These are phyloP conservation scores for Centrocercus urophasianus DNA, from an alignment of 2,113 vertebrate species.

Conservation along the genomic window DNA sequence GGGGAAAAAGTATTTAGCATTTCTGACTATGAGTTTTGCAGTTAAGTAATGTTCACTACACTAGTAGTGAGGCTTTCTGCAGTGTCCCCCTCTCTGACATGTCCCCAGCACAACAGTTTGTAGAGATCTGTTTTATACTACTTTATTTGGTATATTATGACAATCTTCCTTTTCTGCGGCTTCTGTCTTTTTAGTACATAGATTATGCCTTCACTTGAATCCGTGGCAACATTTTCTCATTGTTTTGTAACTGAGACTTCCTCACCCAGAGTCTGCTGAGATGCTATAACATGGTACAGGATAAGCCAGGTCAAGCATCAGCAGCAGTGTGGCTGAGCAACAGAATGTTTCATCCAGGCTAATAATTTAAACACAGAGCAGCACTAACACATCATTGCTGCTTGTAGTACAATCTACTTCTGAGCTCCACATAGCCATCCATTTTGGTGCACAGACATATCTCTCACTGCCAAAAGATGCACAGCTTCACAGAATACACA, in stretches of 20 bases:
- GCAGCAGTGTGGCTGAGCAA: neutral
- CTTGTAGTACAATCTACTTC: fast-evolving
- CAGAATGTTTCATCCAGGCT: fast-evolving
- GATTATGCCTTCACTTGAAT: neutral
- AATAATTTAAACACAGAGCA: neutral
- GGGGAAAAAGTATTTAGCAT: neutral
- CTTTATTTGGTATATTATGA: neutral
- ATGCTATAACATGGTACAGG: neutral
- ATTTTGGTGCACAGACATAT: fast-evolving
- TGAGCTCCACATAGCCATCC: fast-evolving
- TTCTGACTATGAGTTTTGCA: neutral
- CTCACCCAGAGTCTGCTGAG: neutral
- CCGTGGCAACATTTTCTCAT: neutral
- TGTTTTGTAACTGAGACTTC: neutral
- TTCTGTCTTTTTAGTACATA: neutral
- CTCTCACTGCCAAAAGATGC: neutral
- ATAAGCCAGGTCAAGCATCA: neutral
- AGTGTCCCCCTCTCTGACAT: neutral
- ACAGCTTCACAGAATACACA: neutral
- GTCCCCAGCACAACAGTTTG: neutral
- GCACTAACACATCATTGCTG: fast-evolving
- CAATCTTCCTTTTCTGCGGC: neutral
- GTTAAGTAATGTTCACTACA: neutral
- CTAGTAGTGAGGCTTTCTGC: neutral
- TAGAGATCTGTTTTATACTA: neutral